Percentiles rank a stretch among this genome's conserved stretches.
Evolutionary conservation across 2,888 invertebrate species (phyloP).

Genomic region (Mimachlamys varia): DNA sequence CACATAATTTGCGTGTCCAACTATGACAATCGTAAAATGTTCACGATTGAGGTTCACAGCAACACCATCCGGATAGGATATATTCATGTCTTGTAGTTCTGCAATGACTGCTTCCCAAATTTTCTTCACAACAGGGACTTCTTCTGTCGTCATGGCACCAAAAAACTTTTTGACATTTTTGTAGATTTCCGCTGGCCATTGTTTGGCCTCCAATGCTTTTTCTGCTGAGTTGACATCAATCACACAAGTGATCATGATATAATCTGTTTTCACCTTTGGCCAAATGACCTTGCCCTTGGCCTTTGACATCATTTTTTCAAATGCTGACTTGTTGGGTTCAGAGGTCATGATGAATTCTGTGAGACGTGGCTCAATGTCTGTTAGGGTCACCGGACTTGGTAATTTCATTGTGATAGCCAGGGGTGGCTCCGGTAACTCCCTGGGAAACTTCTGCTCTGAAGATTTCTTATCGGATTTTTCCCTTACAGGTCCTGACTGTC

Average conservation of each 20-base stretch:
- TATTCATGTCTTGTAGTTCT: constrained; percentile 37
- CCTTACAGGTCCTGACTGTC: not conserved
- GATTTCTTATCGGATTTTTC: not conserved
- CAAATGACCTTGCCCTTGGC: constrained; percentile 41
- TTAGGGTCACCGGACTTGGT: constrained; percentile 37
- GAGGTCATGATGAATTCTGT: constrained; percentile 46
- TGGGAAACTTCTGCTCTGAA: not conserved
- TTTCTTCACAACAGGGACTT: constrained; percentile 39
- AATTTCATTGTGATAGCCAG: constrained; percentile 36
- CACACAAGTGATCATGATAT: not conserved
- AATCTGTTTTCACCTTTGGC: constrained; percentile 38
- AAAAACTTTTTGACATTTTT: constrained; percentile 36
- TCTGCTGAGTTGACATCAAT: constrained; percentile 40
- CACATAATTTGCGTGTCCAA: constrained; percentile 39
- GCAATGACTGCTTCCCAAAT: constrained; percentile 41
- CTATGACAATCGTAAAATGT: constrained; percentile 41
- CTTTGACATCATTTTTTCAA: constrained; percentile 41
- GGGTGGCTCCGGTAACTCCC: constrained; percentile 16
- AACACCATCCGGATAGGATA: constrained; percentile 46
- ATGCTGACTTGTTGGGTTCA: constrained; percentile 37
- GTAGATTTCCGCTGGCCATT: constrained; percentile 41
- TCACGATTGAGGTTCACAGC: constrained; percentile 40
- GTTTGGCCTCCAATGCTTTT: constrained; percentile 41
- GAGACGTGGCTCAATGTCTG: constrained; percentile 37
- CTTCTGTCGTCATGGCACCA: constrained; percentile 37